A percentile compares a stretch with the other conserved stretches of the same genome.
phyloP scores from a whole-genome alignment of 2,888 invertebrate species.

The Euproctis similis region DNA sequence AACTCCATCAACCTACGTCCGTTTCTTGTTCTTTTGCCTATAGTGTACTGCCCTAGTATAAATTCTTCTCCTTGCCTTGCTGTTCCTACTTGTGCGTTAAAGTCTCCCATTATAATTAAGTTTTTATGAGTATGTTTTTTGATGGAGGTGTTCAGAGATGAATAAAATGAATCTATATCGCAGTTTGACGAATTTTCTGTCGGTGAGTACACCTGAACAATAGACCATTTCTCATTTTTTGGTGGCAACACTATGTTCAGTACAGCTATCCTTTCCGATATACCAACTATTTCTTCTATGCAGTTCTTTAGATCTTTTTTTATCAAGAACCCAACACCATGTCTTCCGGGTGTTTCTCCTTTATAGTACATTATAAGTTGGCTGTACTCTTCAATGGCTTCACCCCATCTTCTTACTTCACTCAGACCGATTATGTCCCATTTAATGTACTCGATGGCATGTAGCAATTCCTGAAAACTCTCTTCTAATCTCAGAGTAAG shows the following conservation, averaged over 20 bases:
- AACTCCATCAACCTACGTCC: conserved; percentile 4
- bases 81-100: not conserved
- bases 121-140: too few species aligned
- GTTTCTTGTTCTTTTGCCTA: conserved; percentile 2
- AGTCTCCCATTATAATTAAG: not conserved
- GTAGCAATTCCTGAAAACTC: not conserved
- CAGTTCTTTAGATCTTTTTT: not conserved
- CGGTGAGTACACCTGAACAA: conserved; percentile 8
- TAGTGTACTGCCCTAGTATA: not conserved
- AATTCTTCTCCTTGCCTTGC: not conserved
- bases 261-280: conserved; percentile 5
- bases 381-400: not conserved
- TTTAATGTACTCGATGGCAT: not conserved
- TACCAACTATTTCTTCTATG: conserved; percentile 5
- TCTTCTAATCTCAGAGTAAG: conserved; percentile 1
- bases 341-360: conserved; percentile 7
- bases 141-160: too few species aligned
- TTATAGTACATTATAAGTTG: conserved; percentile 5
- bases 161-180: too few species aligned
- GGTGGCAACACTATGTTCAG: conserved; percentile 2
- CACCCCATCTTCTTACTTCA: not conserved
- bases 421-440: conserved; percentile 1
- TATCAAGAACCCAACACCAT: not conserved
- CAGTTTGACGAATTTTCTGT: too few species aligned
- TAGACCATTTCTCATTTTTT: conserved; percentile 6